Base-by-base conservation (phyloP, 2,797 vertebrate species). In the Labeo calbasu region DNA sequence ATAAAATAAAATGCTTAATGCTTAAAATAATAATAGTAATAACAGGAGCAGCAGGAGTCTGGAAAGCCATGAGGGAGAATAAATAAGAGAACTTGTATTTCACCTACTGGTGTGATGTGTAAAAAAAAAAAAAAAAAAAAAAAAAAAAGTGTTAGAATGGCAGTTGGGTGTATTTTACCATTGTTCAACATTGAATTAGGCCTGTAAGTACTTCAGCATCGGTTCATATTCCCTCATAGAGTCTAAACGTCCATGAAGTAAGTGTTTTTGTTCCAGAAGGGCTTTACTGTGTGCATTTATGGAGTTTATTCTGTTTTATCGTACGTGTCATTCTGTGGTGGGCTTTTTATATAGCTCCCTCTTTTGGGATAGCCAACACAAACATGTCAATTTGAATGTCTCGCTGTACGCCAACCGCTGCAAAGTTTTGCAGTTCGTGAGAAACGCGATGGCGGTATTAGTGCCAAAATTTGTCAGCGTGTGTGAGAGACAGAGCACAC, bases 301-400 rank as follows among this genome's bases (percentile, higher is more conserved):
- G 3, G 59, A 63, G 23, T 63, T 28, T 84, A 85, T 84, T 89
- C 86, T 90, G 88, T 90, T 89, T 89, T 89, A 87, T 91, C 91
- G 84, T 84, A 80, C 25, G 82, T 23, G 85, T 88, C 87, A 88
- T 91, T 86, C 85, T 84, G 87, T 91, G 85, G 88, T 83, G 88
- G 72, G 57, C 63, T 46, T 55, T 51, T 73, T 86, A 86, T 84
- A 87, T 87, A 77, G 88, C 87, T 92, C 92, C 91, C 91, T 85
- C n/a, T 87, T 89, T 90, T 84, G 89, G 92, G 92, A 91, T 87
- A 90, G 88, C 87, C 89, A 88, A 90, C 90, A 84, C 91, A 89
- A 84, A 92, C 89, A 90, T 92, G 92, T 93, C 92, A 89, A 93
- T 94, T 90, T 94, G 93, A 94, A 95, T 95, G 94, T 94, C 88